Percentiles rank a stretch among this genome's conserved stretches.
phyloP scores from a whole-genome alignment of 2,113 vertebrate genomes.

The Mastomys natalensis region DNA sequence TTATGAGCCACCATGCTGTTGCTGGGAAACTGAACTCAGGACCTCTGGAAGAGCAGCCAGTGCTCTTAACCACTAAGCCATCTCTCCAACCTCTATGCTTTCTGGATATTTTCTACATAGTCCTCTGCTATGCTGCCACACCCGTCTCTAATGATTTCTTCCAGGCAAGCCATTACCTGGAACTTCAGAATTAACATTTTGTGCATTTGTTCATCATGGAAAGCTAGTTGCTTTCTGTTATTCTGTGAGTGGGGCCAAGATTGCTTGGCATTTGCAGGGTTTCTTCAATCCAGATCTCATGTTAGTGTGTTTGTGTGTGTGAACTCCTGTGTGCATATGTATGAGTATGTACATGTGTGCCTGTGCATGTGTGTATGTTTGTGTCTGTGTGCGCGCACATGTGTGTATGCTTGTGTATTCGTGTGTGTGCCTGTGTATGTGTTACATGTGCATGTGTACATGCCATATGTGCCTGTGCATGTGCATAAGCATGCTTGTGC shows the following conservation, averaged over 20 bases:
- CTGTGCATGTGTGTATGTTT: not conserved
- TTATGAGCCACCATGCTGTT: too few relatives aligned
- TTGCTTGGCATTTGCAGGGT: not conserved
- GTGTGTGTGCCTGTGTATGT: not conserved
- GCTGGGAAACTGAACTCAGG: too few relatives aligned
- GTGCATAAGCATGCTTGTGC: not conserved
- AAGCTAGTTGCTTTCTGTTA: not conserved
- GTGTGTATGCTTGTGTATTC: not conserved
- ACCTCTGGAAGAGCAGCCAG: too few relatives aligned
- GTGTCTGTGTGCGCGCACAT: not conserved
- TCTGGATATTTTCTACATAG: not conserved
- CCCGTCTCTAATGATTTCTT: not conserved
- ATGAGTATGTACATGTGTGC: not conserved
- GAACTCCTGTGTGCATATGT: too few relatives aligned
- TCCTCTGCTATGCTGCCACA: accelerated
- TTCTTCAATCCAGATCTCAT: not conserved
- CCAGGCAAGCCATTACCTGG: not conserved
- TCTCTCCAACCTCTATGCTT: not conserved
- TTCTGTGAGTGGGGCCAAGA: not conserved
- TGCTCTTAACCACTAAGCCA: too few relatives aligned
- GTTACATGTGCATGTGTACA: too few relatives aligned
- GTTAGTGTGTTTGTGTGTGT: not conserved
- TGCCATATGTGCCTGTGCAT: not conserved
- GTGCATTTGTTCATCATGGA: not conserved
- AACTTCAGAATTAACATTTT: not conserved